Base-by-base conservation (phyloP, 2,113 vertebrate genomes). In the Acinonyx jubatus region DNA sequence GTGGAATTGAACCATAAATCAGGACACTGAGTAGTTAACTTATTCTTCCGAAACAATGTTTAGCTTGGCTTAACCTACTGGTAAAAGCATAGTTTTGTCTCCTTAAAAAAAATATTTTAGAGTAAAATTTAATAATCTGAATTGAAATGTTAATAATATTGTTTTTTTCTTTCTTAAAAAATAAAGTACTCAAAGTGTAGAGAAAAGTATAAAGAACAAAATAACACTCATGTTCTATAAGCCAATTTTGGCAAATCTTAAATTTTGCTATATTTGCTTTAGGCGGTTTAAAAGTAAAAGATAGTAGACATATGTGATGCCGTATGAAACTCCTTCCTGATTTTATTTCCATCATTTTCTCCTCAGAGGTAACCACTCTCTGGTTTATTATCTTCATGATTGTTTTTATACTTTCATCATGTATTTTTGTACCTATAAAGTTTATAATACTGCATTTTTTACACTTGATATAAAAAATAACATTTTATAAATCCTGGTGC, bases 161-260 rank as follows among this genome's bases (percentile, higher is more conserved):
- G 21, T 50, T 84, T 95, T 95, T 96, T 25, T 29, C 29, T 93
- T 92, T 96, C 73, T 84, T 97, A 27, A 27, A 68, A 86, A 91
- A 85, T 41, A 90, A 96, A 96, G 76, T 84, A 88, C 25, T 66
- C 50, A 93, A 93, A 82, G 45, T 7, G n/a, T 48, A 76, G 25
- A 89, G 19, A 89, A 48, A 95, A 71, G 9, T 63, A 63, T 33
- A 68, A 11, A 92, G 19, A 87, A 89, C 61, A 89, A 90, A 87
- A 50, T 71, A 86, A 93, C 12, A 10, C 33, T 79, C 5, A 7
- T 50, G 7, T 88, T 48, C 29, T 48, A 25, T 78, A 50, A 48
- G 12, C 18, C 29, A 80, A 7, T 36, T 81, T 68, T 76, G 45
- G 9, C 7, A 61, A 96, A 65, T 68, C 45, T 81, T 25, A 95